Evolutionary conservation across 64 coral and sea anemone species (phyloP), one percentile per base, ranked within the genome.

Genomic region (Pachyseris speciosa): DNA sequence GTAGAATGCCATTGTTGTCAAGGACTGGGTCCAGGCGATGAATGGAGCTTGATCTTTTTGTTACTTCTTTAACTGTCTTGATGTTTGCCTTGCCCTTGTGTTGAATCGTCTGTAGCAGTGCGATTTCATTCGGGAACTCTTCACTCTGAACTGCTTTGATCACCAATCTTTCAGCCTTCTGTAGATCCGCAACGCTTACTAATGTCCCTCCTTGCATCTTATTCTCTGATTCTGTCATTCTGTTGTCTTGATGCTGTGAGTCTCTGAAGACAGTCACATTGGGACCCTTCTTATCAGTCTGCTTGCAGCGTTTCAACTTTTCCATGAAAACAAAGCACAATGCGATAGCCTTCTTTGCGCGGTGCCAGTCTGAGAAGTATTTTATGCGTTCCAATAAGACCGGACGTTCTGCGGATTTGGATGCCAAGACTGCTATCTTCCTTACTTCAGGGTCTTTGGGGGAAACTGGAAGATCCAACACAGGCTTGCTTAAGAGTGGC

Each of bases 311-410:
- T 10, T 40, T 64, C 51, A 91, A 25, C 37, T 34, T 84, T 51
- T 44, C 8, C 15, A 43, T 47, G 30, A 39, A 66, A 8, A 17
- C 15, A 4, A 80, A 9, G 74, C 74, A 90, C 0, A 68, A 2
- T 7, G 87, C 87, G 29, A 80, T 33, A 1, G 74, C 73, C 26
- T 15, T 78, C 19, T 90, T 90, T 7, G 87, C 63, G 3, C n/a
- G 39, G 15, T 53, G 32, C 74, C 87, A 90, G 74, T 90, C 45
- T 9, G 61, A 90, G 30, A 80, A 90, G 28, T 78, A 67, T n/a
- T 61, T 20, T 1, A 90, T 39, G 17, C 39, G 37, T 48, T 80
- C 22, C 0, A 90, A 1, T 7, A 90, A 32, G 9, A 25, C 4
- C 22, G 37, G 2, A 20, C 47, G 9, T 15, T 76, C 52, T 1